phyloP scores from a whole-genome alignment of 2,888 invertebrate genomes.

The Rapana venosa region DNA sequence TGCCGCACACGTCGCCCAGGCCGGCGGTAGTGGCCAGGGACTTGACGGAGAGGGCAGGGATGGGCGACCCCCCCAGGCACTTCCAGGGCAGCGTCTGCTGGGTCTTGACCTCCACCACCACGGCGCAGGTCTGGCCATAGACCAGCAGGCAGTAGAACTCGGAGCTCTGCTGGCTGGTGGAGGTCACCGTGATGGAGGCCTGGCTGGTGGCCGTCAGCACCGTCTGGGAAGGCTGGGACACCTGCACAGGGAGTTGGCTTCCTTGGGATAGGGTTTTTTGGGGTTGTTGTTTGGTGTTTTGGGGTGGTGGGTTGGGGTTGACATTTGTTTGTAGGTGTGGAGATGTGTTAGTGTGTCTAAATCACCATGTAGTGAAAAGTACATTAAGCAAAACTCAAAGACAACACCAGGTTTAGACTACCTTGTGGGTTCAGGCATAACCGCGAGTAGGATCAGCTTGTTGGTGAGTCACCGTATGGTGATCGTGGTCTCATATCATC shows the following conservation, averaged over 20 bases:
- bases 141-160: slow-evolving; percentile 54
- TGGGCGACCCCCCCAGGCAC: slow-evolving; percentile 37
- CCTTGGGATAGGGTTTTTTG: too few species aligned
- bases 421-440: too few species aligned
- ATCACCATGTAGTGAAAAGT: too few species aligned
- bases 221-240: slow-evolving; percentile 7
- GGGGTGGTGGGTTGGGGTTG: neutral
- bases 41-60: slow-evolving; percentile 44
- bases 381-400: too few species aligned
- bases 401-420: too few species aligned
- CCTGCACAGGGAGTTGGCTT: neutral
- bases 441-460: too few species aligned
- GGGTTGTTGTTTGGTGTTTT: neutral
- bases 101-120: slow-evolving; percentile 49
- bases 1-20: slow-evolving; percentile 34
- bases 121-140: slow-evolving; percentile 51
- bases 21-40: slow-evolving; percentile 24
- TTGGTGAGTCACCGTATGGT: too few species aligned
- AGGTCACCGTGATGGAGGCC: slow-evolving; percentile 46
- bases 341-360: too few species aligned
- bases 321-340: too few species aligned
- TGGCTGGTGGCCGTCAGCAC: neutral
- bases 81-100: slow-evolving; percentile 42
- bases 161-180: slow-evolving; percentile 37
- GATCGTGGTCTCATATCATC: too few species aligned